phyloP scores from a whole-genome alignment of 2,113 vertebrate species.

The Plecturocebus donacophilus region DNA sequence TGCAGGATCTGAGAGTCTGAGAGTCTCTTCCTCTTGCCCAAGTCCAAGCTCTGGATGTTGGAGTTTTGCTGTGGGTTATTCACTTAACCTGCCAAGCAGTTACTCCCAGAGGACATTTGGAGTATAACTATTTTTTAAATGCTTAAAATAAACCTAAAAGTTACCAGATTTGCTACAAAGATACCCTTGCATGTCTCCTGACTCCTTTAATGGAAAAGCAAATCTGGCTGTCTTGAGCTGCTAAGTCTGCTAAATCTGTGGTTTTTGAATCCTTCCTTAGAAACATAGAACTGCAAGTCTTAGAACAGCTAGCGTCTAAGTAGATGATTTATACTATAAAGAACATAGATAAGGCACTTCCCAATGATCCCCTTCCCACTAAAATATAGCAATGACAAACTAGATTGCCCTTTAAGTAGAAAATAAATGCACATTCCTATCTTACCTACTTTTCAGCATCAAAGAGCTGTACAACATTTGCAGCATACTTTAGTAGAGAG shows the following conservation, averaged over 20 bases:
- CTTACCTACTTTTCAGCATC: neutral
- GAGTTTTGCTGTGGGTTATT: neutral
- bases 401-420: neutral
- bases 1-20: neutral
- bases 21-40: neutral
- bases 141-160: conserved; percentile 20
- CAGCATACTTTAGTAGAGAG: neutral
- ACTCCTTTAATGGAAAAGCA: conserved; percentile 39
- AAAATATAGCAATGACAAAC: neutral
- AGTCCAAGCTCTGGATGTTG: neutral
- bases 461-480: neutral
- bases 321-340: neutral
- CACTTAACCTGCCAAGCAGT: neutral
- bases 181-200: neutral
- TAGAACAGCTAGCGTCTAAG: neutral
- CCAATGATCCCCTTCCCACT: neutral
- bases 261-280: conserved; percentile 3
- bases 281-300: conserved; percentile 1
- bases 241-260: conserved; percentile 30
- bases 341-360: neutral
- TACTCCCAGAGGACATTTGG: neutral
- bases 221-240: neutral
- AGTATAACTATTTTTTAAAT: conserved; percentile 19
- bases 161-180: conserved; percentile 23
- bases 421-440: neutral